Percentiles rank a stretch among this genome's conserved stretches.
These are phyloP conservation scores for Antitype chi DNA, from an alignment of 2,888 invertebrate species.

Conservation along the genomic window DNA sequence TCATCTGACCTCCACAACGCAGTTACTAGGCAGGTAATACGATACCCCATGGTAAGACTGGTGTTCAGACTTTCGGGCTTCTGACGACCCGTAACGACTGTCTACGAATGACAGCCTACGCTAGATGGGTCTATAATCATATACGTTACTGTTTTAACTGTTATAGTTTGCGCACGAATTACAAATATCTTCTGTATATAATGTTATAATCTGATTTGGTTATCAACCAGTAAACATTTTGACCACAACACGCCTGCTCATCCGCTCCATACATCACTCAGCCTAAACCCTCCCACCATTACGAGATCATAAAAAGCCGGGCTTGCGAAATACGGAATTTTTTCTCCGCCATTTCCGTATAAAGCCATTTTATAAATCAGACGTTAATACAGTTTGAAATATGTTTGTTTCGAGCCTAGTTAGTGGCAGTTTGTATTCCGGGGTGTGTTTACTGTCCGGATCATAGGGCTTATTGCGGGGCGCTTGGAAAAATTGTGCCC, in stretches of 20 bases:
- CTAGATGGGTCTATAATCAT: too few species aligned
- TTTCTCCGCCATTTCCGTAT: constrained; percentile 70
- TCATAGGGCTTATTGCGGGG: constrained; percentile 67
- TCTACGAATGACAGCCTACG: too few species aligned
- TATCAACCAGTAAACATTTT: constrained; percentile 6
- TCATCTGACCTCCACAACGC: too few species aligned
- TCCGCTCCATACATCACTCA: constrained; percentile 65
- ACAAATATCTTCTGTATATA: too few species aligned
- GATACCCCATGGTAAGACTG: too few species aligned
- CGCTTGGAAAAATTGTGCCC: constrained; percentile 72
- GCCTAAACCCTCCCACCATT: constrained; percentile 69
- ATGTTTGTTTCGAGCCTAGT: constrained; percentile 77
- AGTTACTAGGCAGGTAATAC: too few species aligned
- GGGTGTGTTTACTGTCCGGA: constrained; percentile 64
- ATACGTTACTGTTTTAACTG: too few species aligned
- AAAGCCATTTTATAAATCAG: constrained; percentile 82
- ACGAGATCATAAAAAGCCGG: constrained; percentile 72
- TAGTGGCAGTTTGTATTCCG: constrained; percentile 84
- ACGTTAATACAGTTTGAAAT: constrained; percentile 82
- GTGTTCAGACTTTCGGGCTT: too few species aligned
- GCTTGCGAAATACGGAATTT: constrained; percentile 70
- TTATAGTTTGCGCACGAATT: too few species aligned
- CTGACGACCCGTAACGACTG: too few species aligned
- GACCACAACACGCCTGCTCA: constrained; percentile 48
- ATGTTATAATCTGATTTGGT: not conserved